These are phyloP conservation scores for Tribolium freemani DNA, from an alignment of 2,888 invertebrate species.

Conservation along the genomic window DNA sequence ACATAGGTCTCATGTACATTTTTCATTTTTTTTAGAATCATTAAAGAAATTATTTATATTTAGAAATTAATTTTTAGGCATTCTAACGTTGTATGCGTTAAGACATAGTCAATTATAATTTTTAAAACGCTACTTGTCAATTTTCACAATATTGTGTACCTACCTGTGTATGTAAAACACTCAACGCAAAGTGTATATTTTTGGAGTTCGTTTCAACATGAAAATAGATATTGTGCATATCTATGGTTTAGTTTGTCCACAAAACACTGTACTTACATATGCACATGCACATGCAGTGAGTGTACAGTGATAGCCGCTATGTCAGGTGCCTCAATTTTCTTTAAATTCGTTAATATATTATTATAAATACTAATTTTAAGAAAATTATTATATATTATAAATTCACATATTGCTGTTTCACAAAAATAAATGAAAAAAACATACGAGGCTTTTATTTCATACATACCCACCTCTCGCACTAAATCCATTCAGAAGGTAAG, in stretches of 20 bases:
- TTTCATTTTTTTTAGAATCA: slow-evolving; percentile 36
- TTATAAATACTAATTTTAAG: slow-evolving; percentile 65
- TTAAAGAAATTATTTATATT: slow-evolving; percentile 50
- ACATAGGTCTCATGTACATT: slow-evolving; percentile 41
- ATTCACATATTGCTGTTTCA: slow-evolving; percentile 68
- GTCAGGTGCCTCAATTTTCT: slow-evolving; percentile 67
- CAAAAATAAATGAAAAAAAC: slow-evolving; percentile 66
- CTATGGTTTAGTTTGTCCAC: slow-evolving; percentile 51
- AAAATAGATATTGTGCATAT: slow-evolving; percentile 53
- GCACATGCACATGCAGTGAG: slow-evolving; percentile 59
- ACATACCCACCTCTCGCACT: neutral
- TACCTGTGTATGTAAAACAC: slow-evolving; percentile 45
- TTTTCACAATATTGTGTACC: slow-evolving; percentile 50
- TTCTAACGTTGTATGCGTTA: slow-evolving; percentile 47
- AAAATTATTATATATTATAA: slow-evolving; percentile 66
- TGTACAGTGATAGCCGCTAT: slow-evolving; percentile 65
- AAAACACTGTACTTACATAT: slow-evolving; percentile 59
- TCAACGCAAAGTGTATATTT: slow-evolving; percentile 45
- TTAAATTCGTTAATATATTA: slow-evolving; percentile 64
- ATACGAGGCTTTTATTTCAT: slow-evolving; percentile 6
- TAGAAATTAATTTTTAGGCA: slow-evolving; percentile 49
- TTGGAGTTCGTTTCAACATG: slow-evolving; percentile 45
- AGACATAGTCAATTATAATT: slow-evolving; percentile 56
- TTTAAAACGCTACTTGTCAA: slow-evolving; percentile 53
- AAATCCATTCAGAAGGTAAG: too few relatives aligned